phyloP scores from a whole-genome alignment of 2,113 vertebrate genomes.

The Marmota flaviventris region DNA sequence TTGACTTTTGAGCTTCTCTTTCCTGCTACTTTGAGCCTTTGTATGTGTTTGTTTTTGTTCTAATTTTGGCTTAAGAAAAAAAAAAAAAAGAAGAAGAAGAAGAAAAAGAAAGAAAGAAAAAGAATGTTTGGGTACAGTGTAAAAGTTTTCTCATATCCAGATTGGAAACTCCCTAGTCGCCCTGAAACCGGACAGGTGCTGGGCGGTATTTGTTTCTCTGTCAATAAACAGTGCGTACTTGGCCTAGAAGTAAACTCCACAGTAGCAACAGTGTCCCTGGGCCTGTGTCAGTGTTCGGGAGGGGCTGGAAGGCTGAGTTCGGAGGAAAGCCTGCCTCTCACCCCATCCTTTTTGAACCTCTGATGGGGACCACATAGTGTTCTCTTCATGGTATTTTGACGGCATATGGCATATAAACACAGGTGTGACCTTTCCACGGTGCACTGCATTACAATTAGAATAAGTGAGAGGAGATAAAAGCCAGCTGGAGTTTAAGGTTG shows the following conservation, averaged over 20 bases:
- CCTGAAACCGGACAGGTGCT: conserved; percentile 83
- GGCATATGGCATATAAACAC: conserved; percentile 61
- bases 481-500: conserved; percentile 71
- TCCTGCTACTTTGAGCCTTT: conserved; percentile 24
- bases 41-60: conserved; percentile 77
- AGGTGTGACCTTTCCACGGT: conserved; percentile 61
- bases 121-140: conserved; percentile 80
- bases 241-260: conserved; percentile 43
- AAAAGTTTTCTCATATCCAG: conserved; percentile 79
- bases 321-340: background rate
- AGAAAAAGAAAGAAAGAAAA: conserved; percentile 27
- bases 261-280: background rate
- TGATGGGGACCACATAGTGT: conserved; percentile 42
- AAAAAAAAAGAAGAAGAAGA: conserved; percentile 45
- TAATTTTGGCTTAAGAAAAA: conserved; percentile 80
- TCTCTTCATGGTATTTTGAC: conserved; percentile 59
- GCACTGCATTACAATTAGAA: background rate
- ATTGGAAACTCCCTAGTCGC: conserved; percentile 78
- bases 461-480: conserved; percentile 68
- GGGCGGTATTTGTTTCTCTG: conserved; percentile 74
- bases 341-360: conserved; percentile 51
- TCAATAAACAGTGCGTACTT: conserved; percentile 67
- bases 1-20: conserved; percentile 77
- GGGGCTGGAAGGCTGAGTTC: background rate
- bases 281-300: background rate